phyloP scores from a whole-genome alignment of 2,113 vertebrate genomes.

The Eulacestoma nigropectus region DNA sequence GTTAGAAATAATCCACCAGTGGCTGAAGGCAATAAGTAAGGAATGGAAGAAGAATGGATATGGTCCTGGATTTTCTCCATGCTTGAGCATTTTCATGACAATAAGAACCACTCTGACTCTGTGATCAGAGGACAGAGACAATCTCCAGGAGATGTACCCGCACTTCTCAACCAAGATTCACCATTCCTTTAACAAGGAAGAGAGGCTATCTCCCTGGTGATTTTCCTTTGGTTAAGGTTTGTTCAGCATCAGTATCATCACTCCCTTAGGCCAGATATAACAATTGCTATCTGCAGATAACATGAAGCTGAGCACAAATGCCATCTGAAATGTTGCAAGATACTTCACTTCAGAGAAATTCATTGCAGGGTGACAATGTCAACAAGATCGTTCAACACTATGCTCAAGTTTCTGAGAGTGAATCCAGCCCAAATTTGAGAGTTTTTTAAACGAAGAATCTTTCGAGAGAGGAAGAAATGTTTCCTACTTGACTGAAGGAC shows the following conservation, averaged over 20 bases:
- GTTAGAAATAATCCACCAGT: neutral
- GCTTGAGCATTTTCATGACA: neutral
- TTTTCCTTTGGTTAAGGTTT: neutral
- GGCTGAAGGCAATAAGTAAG: neutral
- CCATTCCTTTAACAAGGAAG: neutral
- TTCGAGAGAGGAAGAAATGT: neutral
- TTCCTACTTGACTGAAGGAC: neutral
- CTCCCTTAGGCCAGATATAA: neutral
- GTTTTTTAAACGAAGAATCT: neutral
- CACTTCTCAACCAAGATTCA: neutral
- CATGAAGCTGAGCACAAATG: neutral
- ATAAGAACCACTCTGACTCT: neutral
- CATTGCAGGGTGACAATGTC: neutral
- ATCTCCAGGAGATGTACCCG: neutral
- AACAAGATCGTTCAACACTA: neutral
- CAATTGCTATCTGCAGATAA: neutral
- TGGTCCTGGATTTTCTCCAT: neutral
- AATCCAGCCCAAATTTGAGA: neutral
- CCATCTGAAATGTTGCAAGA: neutral
- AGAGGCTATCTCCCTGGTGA: neutral
- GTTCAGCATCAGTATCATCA: neutral
- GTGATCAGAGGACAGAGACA: neutral
- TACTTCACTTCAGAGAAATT: neutral
- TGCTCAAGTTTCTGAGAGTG: neutral
- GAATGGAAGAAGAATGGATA: neutral